Evolutionary conservation across 2,888 invertebrate species (phyloP).

Genomic region (Acanthosepion esculentum): DNA sequence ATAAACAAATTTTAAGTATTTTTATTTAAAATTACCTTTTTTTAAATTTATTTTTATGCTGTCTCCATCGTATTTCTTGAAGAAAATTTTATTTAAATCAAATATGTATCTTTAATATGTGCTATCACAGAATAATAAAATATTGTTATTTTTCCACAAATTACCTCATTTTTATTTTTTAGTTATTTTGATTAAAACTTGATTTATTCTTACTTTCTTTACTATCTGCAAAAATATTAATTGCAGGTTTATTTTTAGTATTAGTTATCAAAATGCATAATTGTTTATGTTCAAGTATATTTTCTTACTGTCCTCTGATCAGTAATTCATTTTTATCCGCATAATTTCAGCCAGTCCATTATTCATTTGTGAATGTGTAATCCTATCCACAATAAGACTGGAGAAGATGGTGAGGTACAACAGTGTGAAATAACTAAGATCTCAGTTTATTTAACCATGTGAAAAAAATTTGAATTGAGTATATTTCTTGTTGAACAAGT

Average conservation of each 20-base stretch:
- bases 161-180: too few species aligned
- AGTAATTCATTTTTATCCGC: background rate
- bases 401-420: background rate
- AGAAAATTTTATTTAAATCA: too few species aligned
- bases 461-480: too few species aligned
- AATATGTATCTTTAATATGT: too few species aligned
- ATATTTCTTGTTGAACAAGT: background rate
- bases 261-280: background rate
- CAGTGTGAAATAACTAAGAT: background rate
- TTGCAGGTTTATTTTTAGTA: background rate
- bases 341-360: background rate
- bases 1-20: too few species aligned
- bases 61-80: too few species aligned
- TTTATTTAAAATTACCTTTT: too few species aligned
- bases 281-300: background rate
- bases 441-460: background rate
- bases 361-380: background rate
- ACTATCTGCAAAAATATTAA: background rate
- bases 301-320: background rate
- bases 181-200: too few species aligned
- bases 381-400: background rate
- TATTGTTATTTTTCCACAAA: too few species aligned
- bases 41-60: too few species aligned
- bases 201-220: too few species aligned
- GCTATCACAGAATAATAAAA: too few species aligned